Evolutionary conservation across 1,140 invertebrate species (phyloP).

Genomic region (Macrostomum lignano): DNA sequence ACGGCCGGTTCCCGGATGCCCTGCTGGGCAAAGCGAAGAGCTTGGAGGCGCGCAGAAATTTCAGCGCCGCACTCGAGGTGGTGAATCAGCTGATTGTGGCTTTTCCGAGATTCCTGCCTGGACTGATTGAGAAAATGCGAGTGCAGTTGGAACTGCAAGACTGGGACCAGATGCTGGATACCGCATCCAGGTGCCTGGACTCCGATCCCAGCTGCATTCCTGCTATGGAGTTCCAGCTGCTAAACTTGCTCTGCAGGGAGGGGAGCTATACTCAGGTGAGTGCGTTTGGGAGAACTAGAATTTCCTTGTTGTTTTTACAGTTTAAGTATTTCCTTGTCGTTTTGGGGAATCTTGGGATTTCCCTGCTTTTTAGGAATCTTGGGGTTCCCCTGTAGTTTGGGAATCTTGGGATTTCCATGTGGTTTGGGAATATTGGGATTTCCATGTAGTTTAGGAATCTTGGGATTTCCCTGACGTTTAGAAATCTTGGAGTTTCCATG

Average conservation of each 20-base stretch:
- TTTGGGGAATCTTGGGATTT: too few species aligned
- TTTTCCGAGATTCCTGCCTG: slow-evolving; percentile 41
- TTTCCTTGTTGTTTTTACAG: too few species aligned
- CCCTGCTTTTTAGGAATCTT: too few species aligned
- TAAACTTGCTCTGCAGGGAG: slow-evolving; percentile 44
- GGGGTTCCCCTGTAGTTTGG: too few species aligned
- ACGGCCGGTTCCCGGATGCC: too few species aligned
- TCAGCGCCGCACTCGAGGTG: slow-evolving; percentile 37
- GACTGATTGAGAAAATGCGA: slow-evolving; percentile 57
- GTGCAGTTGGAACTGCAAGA: slow-evolving; percentile 48
- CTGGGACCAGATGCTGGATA: slow-evolving; percentile 55
- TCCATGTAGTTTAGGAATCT: too few species aligned
- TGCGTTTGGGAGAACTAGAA: too few species aligned
- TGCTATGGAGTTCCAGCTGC: slow-evolving; percentile 39
- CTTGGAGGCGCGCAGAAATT: slow-evolving; percentile 26
- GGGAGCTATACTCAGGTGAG: slow-evolving; percentile 42
- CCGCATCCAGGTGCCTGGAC: slow-evolving; percentile 38
- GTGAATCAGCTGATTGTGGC: slow-evolving; percentile 50
- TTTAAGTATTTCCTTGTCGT: too few species aligned
- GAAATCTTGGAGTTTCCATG: too few species aligned
- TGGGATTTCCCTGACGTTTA: too few species aligned
- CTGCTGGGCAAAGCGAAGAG: slow-evolving; percentile 30
- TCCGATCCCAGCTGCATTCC: slow-evolving; percentile 45
- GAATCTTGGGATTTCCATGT: too few species aligned
- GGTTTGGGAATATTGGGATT: too few species aligned